Percentiles rank a stretch among this genome's conserved stretches.
Conservation (phyloP, 2,113 vertebrate genomes). For the Anoura caudifer region DNA sequence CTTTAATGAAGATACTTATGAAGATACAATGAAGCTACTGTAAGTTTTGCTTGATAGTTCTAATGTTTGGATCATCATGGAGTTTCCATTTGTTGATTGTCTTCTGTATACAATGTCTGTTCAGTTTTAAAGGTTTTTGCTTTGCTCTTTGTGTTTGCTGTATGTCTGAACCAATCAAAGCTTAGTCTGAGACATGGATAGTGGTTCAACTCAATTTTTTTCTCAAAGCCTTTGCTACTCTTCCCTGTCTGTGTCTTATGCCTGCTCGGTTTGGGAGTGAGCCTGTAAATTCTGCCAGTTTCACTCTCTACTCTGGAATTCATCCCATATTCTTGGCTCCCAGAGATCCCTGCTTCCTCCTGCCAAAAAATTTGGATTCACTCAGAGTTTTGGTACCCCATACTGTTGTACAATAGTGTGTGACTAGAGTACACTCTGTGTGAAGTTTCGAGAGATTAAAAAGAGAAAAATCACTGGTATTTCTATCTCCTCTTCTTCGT, state of each 20-base stretch:
- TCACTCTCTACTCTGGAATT: neutral
- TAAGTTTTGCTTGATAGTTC: neutral
- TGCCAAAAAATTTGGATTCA: neutral
- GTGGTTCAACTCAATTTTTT: neutral
- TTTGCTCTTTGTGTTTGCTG: neutral
- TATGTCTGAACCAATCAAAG: neutral
- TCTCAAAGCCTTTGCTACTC: neutral
- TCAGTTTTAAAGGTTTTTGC: neutral
- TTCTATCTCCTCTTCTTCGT: neutral
- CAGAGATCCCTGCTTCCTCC: neutral
- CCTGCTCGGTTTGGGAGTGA: neutral
- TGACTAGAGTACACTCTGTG: neutral
- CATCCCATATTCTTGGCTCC: neutral
- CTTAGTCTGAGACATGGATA: neutral
- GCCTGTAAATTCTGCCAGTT: neutral
- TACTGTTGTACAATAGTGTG: neutral
- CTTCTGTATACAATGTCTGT: neutral
- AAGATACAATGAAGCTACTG: too few species aligned
- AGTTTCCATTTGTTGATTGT: neutral
- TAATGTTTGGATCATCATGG: neutral
- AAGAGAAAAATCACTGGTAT: neutral
- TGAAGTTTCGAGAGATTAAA: neutral
- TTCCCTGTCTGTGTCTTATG: neutral
- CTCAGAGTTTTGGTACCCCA: neutral
- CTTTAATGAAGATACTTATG: neutral